phyloP scores from a whole-genome alignment of 2,113 vertebrate genomes.

The Hassar affinis region DNA sequence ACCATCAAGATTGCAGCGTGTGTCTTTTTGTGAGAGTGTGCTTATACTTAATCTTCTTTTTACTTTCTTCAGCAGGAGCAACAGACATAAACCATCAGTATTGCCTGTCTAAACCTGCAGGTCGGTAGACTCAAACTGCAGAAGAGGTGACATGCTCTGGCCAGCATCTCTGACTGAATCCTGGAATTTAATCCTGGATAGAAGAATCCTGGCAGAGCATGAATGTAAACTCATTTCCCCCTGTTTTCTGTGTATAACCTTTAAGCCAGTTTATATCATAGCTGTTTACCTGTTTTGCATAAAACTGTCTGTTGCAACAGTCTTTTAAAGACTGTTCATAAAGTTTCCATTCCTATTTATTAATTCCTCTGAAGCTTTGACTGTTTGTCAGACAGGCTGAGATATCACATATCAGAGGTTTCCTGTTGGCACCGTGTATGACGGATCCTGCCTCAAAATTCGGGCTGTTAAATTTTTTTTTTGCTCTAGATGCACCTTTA shows the following conservation, averaged over 20 bases:
- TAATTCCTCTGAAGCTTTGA: slow-evolving; percentile 6
- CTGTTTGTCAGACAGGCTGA: neutral
- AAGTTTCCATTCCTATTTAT: slow-evolving; percentile 7
- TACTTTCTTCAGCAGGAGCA: neutral
- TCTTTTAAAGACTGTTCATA: neutral
- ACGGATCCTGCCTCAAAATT: slow-evolving; percentile 13
- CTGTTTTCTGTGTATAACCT: neutral
- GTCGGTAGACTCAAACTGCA: slow-evolving; percentile 43
- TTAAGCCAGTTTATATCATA: neutral
- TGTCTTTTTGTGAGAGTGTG: slow-evolving; percentile 19
- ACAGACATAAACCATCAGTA: slow-evolving; percentile 53
- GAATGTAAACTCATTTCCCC: neutral
- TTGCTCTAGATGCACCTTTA: slow-evolving; percentile 54
- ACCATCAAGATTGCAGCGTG: slow-evolving; percentile 7
- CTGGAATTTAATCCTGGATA: slow-evolving; percentile 39
- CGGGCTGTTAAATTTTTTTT: slow-evolving; percentile 35
- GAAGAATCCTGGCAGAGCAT: slow-evolving; percentile 30
- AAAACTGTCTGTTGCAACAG: neutral
- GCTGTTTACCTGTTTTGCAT: neutral
- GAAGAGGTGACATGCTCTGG: slow-evolving; percentile 41
- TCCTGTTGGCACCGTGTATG: neutral
- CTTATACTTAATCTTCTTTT: slow-evolving; percentile 27
- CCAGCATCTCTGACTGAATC: neutral
- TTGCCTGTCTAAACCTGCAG: slow-evolving; percentile 55
- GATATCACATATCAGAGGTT: slow-evolving; percentile 17